Percentiles rank a stretch among this genome's conserved stretches.
These are phyloP conservation scores for Reticulitermes lucifugus DNA, from an alignment of 2,888 invertebrate species.

Conservation along the genomic window DNA sequence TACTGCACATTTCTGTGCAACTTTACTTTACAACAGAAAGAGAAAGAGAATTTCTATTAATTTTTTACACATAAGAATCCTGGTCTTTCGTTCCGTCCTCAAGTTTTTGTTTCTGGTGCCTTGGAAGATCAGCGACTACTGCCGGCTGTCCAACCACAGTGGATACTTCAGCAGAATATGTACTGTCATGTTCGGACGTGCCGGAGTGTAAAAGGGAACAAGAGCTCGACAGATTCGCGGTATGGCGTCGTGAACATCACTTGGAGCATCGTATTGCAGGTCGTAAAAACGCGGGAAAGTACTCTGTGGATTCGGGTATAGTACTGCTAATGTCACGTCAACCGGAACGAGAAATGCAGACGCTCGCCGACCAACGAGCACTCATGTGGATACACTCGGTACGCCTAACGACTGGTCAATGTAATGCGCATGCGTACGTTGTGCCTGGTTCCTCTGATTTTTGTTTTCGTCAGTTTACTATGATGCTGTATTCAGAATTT, in stretches of 20 bases:
- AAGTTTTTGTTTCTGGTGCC: not conserved
- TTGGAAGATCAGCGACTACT: not conserved
- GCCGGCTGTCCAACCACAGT: not conserved
- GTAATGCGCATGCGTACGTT: too few relatives aligned
- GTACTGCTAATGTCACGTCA: too few relatives aligned
- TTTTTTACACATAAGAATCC: not conserved
- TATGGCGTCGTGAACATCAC: not conserved
- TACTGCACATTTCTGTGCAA: not conserved
- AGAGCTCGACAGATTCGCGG: not conserved
- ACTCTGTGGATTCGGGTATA: too few relatives aligned
- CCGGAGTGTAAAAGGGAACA: not conserved
- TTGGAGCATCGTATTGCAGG: too few relatives aligned
- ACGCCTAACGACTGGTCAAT: too few relatives aligned
- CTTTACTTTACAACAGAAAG: not conserved
- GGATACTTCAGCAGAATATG: not conserved
- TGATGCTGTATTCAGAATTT: too few relatives aligned
- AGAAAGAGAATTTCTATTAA: slow-evolving; percentile 1
- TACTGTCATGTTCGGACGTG: not conserved
- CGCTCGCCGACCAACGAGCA: too few relatives aligned
- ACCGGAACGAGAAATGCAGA: too few relatives aligned
- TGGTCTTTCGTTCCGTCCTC: not conserved
- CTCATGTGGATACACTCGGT: too few relatives aligned
- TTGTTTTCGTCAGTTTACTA: too few relatives aligned
- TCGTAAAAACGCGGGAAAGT: too few relatives aligned
- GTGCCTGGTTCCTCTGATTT: too few relatives aligned